Evolutionary conservation across 2,888 invertebrate genomes (phyloP).

Genomic region (Protodeltote pygarga): DNA sequence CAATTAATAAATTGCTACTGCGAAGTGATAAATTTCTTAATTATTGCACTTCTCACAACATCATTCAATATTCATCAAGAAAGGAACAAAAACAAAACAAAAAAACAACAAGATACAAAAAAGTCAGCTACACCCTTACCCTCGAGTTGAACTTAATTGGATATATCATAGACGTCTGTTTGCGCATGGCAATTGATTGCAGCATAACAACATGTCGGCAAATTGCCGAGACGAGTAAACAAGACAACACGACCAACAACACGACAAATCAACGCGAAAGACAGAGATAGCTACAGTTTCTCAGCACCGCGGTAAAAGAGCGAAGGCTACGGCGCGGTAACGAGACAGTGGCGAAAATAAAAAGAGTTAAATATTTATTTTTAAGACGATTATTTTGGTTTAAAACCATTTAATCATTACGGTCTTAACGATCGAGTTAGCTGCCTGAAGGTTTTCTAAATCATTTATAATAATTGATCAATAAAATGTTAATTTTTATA

Average conservation of each 20-base stretch:
- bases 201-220: slow-evolving; percentile 85
- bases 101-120: slow-evolving; percentile 33
- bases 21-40: too few relatives aligned
- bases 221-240: slow-evolving; percentile 74
- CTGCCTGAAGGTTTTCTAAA: slow-evolving; percentile 61
- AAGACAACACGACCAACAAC: slow-evolving; percentile 51
- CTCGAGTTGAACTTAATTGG: slow-evolving; percentile 78
- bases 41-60: too few relatives aligned
- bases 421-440: slow-evolving; percentile 63
- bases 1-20: too few relatives aligned
- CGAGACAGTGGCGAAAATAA: slow-evolving; percentile 64
- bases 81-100: slow-evolving; percentile 18
- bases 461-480: slow-evolving; percentile 78
- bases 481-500: slow-evolving; percentile 78
- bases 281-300: slow-evolving; percentile 43
- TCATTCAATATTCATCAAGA: too few relatives aligned
- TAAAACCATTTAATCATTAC: slow-evolving; percentile 75
- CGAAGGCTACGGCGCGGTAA: slow-evolving; percentile 67
- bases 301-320: slow-evolving; percentile 26
- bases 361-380: slow-evolving; percentile 72
- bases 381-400: slow-evolving; percentile 77
- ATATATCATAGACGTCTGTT: slow-evolving; percentile 88
- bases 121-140: slow-evolving; percentile 61
- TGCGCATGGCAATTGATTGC: slow-evolving; percentile 88
- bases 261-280: slow-evolving; percentile 16